These are phyloP conservation scores for Pachliopta kotzebuea DNA, from an alignment of 2,888 invertebrate species.

Conservation along the genomic window DNA sequence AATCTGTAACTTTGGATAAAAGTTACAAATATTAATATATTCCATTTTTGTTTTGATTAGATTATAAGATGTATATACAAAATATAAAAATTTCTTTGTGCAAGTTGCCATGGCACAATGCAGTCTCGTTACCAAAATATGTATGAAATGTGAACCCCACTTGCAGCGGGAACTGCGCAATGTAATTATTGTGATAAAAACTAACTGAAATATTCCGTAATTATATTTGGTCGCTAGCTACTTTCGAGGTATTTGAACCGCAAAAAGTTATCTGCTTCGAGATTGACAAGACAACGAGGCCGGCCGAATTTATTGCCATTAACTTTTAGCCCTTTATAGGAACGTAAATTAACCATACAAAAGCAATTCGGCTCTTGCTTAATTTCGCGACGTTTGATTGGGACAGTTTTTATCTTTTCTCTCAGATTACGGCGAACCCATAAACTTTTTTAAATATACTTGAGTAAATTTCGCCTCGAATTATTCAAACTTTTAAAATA, in stretches of 20 bases:
- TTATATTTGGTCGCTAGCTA: conserved; percentile 58
- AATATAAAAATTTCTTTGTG: conserved; percentile 35
- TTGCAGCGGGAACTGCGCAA: conserved; percentile 53
- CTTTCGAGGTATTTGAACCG: conserved; percentile 46
- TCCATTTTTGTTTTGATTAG: too few relatives aligned
- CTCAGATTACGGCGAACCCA: conserved; percentile 39
- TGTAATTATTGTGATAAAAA: conserved; percentile 73
- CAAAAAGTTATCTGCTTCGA: conserved; percentile 49
- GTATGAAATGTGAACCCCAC: conserved; percentile 54
- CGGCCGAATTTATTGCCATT: conserved; percentile 20
- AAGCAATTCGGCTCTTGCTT: conserved; percentile 11
- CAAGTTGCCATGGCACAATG: conserved; percentile 39
- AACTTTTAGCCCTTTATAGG: conserved; percentile 17
- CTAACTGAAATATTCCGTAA: conserved; percentile 65
- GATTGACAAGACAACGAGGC: conserved; percentile 46
- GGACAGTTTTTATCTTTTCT: background rate
- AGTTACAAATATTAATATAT: too few relatives aligned
- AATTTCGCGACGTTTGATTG: background rate
- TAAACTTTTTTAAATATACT: background rate
- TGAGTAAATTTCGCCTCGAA: background rate
- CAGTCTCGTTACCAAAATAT: conserved; percentile 59
- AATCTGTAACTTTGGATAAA: too few relatives aligned
- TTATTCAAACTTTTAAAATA: background rate
- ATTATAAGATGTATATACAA: too few relatives aligned
- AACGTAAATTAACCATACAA: conserved; percentile 17